Percentiles rank a stretch among this genome's conserved stretches.
Conservation (phyloP, 1,140 invertebrate genomes). For the Megathymus violae region DNA sequence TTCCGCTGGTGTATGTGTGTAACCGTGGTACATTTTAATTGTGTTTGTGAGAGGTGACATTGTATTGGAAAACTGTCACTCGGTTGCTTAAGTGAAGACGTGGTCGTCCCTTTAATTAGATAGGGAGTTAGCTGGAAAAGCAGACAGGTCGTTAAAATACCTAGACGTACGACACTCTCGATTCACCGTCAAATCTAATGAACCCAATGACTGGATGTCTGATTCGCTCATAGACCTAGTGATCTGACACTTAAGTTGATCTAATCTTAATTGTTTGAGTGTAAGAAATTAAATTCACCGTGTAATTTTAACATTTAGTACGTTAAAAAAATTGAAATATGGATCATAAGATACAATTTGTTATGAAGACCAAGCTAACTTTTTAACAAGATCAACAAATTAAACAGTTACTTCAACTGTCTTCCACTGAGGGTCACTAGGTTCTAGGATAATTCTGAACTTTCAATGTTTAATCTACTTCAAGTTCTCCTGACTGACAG, state of each 20-base stretch:
- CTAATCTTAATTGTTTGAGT: too few species aligned
- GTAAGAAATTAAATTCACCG: too few species aligned
- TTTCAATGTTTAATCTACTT: too few species aligned
- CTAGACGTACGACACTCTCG: slow-evolving; percentile 24
- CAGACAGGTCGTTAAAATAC: slow-evolving; percentile 23
- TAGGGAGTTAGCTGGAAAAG: slow-evolving; percentile 18
- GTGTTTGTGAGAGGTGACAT: slow-evolving; percentile 43
- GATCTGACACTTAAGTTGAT: background rate
- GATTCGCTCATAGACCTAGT: background rate
- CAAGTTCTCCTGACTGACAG: too few species aligned
- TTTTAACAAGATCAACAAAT: too few species aligned
- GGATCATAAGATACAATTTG: too few species aligned
- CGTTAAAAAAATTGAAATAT: too few species aligned
- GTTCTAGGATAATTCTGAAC: too few species aligned
- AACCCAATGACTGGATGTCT: background rate
- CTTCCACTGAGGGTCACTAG: too few species aligned
- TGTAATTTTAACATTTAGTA: too few species aligned
- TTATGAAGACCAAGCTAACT: too few species aligned
- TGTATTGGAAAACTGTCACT: slow-evolving; percentile 41
- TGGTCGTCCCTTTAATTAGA: slow-evolving; percentile 34
- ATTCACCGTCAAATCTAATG: slow-evolving; percentile 8
- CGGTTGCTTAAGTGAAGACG: slow-evolving; percentile 35
- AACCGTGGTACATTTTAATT: slow-evolving; percentile 68
- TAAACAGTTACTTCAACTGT: too few species aligned
- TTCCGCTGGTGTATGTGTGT: slow-evolving; percentile 46